Percentiles rank a stretch among this genome's conserved stretches.
Evolutionary conservation across 2,888 invertebrate species (phyloP).

Genomic region (Eupithecia exiguata): DNA sequence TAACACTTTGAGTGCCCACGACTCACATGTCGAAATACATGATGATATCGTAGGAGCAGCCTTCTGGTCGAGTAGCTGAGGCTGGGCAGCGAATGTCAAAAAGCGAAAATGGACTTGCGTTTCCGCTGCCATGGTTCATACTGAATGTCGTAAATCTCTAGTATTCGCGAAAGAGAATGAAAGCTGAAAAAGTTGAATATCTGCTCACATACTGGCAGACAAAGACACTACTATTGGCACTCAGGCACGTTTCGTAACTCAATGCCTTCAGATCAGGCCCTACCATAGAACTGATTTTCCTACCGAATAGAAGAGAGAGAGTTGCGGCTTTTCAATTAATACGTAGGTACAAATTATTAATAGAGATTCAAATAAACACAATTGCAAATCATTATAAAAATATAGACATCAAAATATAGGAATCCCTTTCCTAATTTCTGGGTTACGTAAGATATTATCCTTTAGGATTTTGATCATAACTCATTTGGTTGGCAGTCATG

Average conservation of each 20-base stretch:
- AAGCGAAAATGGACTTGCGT: neutral
- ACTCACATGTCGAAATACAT: neutral
- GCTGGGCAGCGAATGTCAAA: neutral
- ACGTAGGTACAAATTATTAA: neutral
- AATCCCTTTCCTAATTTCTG: no score
- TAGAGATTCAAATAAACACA: neutral
- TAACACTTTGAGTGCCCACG: neutral
- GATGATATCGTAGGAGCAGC: no score
- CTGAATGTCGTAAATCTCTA: slow-evolving; percentile 2
- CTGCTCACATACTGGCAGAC: slow-evolving; percentile 28
- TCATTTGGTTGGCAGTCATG: neutral
- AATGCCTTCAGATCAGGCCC: slow-evolving; percentile 17
- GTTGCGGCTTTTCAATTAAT: no score
- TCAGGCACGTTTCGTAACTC: slow-evolving; percentile 32
- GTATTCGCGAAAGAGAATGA: slow-evolving; percentile 9
- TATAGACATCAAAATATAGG: no score
- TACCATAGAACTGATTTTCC: neutral
- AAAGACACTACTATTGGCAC: slow-evolving; percentile 25
- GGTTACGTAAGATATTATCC: no score
- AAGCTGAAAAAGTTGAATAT: slow-evolving; percentile 30
- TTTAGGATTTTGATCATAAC: neutral
- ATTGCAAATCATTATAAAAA: no score
- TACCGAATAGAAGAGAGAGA: neutral
- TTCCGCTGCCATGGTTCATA: neutral
- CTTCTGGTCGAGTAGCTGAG: neutral